Evolutionary conservation across 1,140 invertebrate species (phyloP).

Genomic region (Brachionus rotundiformis): DNA sequence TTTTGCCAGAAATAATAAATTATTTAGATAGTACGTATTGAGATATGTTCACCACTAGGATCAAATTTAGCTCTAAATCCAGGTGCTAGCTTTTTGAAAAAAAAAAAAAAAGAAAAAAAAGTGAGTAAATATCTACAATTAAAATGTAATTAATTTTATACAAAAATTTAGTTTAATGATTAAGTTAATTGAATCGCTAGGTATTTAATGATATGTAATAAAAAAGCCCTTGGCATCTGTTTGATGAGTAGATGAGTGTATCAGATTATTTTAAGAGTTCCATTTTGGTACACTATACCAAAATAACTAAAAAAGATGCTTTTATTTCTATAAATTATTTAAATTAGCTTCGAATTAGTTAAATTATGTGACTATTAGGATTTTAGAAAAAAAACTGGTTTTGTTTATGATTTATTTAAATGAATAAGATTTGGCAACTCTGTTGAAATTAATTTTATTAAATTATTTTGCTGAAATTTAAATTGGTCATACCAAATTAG

Average conservation of each 20-base stretch:
- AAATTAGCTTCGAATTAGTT: neutral
- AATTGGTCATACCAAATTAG: too few species aligned
- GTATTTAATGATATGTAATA: neutral
- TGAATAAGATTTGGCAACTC: neutral
- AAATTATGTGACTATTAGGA: neutral
- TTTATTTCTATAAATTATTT: neutral
- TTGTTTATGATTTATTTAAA: neutral
- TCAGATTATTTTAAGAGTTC: too few species aligned
- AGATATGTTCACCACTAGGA: neutral
- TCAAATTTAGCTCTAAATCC: neutral
- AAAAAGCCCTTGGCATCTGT: neutral
- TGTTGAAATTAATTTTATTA: too few species aligned
- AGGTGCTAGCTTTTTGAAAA: neutral
- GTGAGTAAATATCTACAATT: neutral
- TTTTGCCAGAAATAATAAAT: slow-evolving; percentile 27
- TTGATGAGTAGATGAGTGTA: neutral
- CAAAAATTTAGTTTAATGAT: neutral
- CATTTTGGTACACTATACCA: neutral
- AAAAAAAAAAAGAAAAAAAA: too few species aligned
- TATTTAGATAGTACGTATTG: neutral
- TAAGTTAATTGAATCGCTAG: neutral
- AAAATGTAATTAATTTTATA: neutral
- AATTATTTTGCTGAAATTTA: too few species aligned
- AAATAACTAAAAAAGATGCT: neutral
- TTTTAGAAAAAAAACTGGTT: neutral